These are phyloP conservation scores for Poeciliopsis prolifica DNA, from an alignment of 2,113 vertebrate genomes.

Conservation along the genomic window DNA sequence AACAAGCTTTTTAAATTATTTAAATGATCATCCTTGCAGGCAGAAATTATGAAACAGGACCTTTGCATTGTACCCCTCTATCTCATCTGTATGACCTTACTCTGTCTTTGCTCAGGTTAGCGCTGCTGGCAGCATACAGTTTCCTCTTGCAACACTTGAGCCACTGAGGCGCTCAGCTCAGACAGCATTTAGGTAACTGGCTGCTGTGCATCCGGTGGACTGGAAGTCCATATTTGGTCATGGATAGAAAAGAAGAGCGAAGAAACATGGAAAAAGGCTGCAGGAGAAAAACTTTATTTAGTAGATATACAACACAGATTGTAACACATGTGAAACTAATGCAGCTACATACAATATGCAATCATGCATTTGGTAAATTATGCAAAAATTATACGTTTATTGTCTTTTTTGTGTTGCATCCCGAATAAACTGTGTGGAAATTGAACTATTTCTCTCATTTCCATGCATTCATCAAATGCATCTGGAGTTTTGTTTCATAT, in stretches of 20 bases:
- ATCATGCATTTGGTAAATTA: neutral
- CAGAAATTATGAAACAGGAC: conserved; percentile 35
- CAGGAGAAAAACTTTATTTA: neutral
- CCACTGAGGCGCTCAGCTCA: conserved; percentile 61
- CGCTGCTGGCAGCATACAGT: conserved; percentile 81
- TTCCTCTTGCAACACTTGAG: conserved; percentile 75
- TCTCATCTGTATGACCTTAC: conserved; percentile 72
- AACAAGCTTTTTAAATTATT: conserved; percentile 5
- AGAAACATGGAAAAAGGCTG: neutral
- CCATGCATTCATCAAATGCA: conserved; percentile 6
- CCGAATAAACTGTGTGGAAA: neutral
- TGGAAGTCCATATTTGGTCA: conserved; percentile 68
- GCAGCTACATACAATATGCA: neutral
- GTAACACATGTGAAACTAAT: neutral
- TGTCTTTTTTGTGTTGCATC: neutral
- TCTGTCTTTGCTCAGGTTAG: conserved; percentile 74
- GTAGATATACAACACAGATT: neutral
- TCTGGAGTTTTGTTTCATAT: conserved; percentile 2
- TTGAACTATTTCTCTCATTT: neutral
- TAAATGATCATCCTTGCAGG: conserved; percentile 11
- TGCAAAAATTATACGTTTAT: too few species aligned
- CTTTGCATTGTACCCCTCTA: conserved; percentile 28
- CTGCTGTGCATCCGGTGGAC: conserved; percentile 47
- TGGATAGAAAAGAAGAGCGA: neutral
- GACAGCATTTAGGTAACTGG: conserved; percentile 65